These are phyloP conservation scores for Oreochromis mossambicus DNA, from an alignment of 2,797 vertebrate species.

Conservation along the genomic window DNA sequence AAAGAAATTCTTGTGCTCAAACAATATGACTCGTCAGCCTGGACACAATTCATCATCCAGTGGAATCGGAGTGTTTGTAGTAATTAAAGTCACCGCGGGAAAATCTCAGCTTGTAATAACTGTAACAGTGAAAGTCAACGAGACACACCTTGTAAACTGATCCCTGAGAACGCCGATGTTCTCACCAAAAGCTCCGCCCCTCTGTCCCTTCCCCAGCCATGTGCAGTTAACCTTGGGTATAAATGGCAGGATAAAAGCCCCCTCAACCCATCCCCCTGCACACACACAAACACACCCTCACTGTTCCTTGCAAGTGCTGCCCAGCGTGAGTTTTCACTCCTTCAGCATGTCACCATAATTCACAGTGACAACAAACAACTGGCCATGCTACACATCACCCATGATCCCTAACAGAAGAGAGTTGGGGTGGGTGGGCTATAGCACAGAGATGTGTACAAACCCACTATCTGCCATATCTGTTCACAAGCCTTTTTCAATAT, in stretches of 20 bases:
- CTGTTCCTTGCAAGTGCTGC: slow-evolving; percentile 25
- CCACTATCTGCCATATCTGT: slow-evolving; percentile 12
- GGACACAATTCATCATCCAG: slow-evolving; percentile 4
- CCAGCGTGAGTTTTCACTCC: slow-evolving; percentile 60
- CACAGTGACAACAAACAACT: slow-evolving; percentile 75
- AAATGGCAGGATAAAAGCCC: neutral
- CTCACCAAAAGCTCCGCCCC: slow-evolving; percentile 41
- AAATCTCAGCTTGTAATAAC: slow-evolving; percentile 54
- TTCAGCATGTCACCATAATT: slow-evolving; percentile 69
- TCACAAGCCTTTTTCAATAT: slow-evolving; percentile 17
- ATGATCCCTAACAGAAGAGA: slow-evolving; percentile 57
- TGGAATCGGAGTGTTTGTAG: slow-evolving; percentile 30
- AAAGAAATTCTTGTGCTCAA: neutral
- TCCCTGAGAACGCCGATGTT: slow-evolving; percentile 55
- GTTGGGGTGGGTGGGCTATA: neutral
- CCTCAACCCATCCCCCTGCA: neutral
- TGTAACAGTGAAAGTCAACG: slow-evolving; percentile 60
- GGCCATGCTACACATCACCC: slow-evolving; percentile 50
- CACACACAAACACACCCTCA: slow-evolving; percentile 1
- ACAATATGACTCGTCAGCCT: neutral
- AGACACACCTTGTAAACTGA: slow-evolving; percentile 68
- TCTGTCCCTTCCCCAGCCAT: neutral
- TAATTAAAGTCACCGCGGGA: slow-evolving; percentile 55
- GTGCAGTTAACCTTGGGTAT: neutral
- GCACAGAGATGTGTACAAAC: slow-evolving; percentile 18